phyloP scores from a whole-genome alignment of 2,888 invertebrate genomes.

The Selenia dentaria region DNA sequence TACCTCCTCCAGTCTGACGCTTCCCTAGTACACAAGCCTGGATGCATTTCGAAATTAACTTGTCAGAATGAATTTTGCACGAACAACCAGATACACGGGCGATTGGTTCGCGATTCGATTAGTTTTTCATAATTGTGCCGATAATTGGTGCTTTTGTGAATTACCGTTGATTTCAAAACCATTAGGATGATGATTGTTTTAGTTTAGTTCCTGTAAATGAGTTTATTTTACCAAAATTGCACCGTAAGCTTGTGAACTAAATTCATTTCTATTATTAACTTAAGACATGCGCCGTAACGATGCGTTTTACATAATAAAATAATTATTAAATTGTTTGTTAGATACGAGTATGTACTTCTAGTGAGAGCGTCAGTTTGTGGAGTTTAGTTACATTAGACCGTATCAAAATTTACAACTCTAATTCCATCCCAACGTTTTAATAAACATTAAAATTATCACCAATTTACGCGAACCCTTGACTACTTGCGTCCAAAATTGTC shows the following conservation, averaged over 20 bases:
- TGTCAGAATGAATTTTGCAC: conserved; percentile 77
- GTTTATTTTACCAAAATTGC: no score
- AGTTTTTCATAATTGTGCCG: conserved; percentile 64
- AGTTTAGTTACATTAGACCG: conserved; percentile 13
- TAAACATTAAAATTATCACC: conserved; percentile 50
- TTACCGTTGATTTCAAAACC: conserved; percentile 11
- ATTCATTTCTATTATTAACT: no score
- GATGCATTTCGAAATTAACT: conserved; percentile 79
- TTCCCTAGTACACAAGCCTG: conserved; percentile 33
- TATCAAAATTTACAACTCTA: conserved; percentile 29
- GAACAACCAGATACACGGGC: conserved; percentile 59
- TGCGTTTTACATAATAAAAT: no score
- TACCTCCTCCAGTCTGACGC: conserved; percentile 16
- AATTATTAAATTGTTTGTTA: no score
- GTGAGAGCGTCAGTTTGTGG: background rate
- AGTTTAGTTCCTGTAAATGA: background rate
- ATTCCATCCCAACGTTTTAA: conserved; percentile 41
- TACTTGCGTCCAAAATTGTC: conserved; percentile 42
- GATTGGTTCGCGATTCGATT: conserved; percentile 80
- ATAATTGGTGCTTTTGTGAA: conserved; percentile 44
- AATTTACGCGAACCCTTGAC: conserved; percentile 48
- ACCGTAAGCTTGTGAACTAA: no score
- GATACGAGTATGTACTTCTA: no score
- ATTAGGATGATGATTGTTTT: conserved; percentile 7
- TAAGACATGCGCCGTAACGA: no score